Evolutionary conservation across 1,140 invertebrate genomes (phyloP), one percentile per base, ranked within the genome.

Genomic region (Plectus sambesii): DNA sequence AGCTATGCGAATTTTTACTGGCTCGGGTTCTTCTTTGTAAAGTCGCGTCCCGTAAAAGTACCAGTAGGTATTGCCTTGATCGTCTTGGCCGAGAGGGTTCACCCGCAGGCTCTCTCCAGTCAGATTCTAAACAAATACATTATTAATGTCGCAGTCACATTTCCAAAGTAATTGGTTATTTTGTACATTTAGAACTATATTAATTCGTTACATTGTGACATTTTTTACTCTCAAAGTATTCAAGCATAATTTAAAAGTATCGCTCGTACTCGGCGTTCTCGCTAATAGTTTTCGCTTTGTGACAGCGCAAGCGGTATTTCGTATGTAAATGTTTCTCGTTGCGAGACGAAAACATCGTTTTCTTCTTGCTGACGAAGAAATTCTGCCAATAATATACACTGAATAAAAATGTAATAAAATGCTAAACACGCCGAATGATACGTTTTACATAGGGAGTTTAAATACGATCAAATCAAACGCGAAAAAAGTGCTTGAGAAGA

Each of bases 31-130:
- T 71, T 84, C 82, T 62, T 78, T 78, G 68, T 84, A 84, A n/a
- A 84, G 72, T 56, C 82, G 73, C 47, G 81, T 84, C 39, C 85
- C 87, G 78, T 89, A 90, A 73, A 94, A 94, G 74, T 94, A 93
- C 87, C 87, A 94, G 71, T 90, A 93, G n/a, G 82, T 82, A 37
- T 84, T 85, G 60, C 84, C 83, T 69, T 84, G 82, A 66, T 80
- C 78, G 75, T 94, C 88, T 73, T 80, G 81, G 69, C 87, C 88
- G 48, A 94, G 74, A 42, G 87, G 87, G 75, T 88, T 84, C 30
- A 93, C 84, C 69, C 87, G 78, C 62, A 93, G 77, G 73, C 85
- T 88, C 66, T 90, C 85, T 47, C 85, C 82, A 73, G 90, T 86
- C 66, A 90, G 78, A 71, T 87, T 86, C 75, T 82, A 78, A 40